phyloP scores from a whole-genome alignment of 1,140 invertebrate species.

The Oscheius sp. region DNA sequence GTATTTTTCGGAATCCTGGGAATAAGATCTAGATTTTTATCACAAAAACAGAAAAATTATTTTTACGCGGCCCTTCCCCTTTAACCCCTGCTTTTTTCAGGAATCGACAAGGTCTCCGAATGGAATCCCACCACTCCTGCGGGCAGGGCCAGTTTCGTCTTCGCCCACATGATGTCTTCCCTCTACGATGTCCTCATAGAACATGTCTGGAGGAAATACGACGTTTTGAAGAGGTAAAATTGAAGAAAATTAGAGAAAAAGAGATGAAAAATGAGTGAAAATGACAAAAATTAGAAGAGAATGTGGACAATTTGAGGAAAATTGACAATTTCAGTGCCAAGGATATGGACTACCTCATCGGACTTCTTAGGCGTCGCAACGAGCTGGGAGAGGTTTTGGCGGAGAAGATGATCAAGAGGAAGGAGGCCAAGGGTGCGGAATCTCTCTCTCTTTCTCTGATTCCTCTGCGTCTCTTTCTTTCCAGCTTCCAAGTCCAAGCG shows the following conservation, averaged over 20 bases:
- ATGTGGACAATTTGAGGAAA: background rate
- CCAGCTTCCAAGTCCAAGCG: too few species aligned
- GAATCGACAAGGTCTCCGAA: slow-evolving; percentile 12
- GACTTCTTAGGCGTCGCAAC: background rate
- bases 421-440: slow-evolving; percentile 2
- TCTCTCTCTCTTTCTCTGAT: too few species aligned
- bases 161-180: slow-evolving; percentile 18
- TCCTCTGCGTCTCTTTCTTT: too few species aligned
- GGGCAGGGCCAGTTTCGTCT: background rate
- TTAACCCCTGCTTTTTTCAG: too few species aligned
- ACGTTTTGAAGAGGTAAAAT: background rate
- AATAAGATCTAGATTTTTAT: background rate
- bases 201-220: slow-evolving; percentile 17
- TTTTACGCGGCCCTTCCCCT: too few species aligned
- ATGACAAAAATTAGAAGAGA: background rate
- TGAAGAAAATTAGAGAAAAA: slow-evolving; percentile 3
- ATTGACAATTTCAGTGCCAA: background rate
- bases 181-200: slow-evolving; percentile 22
- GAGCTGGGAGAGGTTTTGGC: slow-evolving; percentile 13
- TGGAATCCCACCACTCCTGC: slow-evolving; percentile 4
- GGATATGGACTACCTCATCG: slow-evolving; percentile 5
- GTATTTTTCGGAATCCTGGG: background rate
- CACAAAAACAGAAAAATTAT: too few species aligned
- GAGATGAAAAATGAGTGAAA: slow-evolving; percentile 9
- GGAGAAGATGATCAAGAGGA: slow-evolving; percentile 4